Percentiles rank a stretch among this genome's conserved stretches.
These are phyloP conservation scores for Brachionus koreanus DNA, from an alignment of 1,140 invertebrate genomes.

Conservation along the genomic window DNA sequence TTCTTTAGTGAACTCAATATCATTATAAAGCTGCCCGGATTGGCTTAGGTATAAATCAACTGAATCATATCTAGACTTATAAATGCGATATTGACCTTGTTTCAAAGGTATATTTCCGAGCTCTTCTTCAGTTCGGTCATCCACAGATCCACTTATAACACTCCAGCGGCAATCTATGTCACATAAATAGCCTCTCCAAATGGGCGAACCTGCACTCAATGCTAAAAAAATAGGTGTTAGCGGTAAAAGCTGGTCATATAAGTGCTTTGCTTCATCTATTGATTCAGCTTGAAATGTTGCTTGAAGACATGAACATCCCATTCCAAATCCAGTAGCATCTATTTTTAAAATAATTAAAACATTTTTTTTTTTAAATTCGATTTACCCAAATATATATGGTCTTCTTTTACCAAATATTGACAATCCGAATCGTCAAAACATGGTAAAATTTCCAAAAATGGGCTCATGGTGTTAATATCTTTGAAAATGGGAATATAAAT, in stretches of 20 bases:
- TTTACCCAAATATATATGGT: conserved; percentile 52
- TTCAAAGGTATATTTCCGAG: conserved; percentile 68
- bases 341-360: conserved; percentile 55
- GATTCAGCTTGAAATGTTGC: conserved; percentile 84
- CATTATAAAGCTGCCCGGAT: conserved; percentile 81
- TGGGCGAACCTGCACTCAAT: conserved; percentile 87
- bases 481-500: conserved; percentile 93
- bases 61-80: conserved; percentile 94
- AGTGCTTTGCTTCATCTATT: conserved; percentile 83
- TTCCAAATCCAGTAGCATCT: conserved; percentile 99
- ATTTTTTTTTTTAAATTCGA: not conserved
- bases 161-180: conserved; percentile 96
- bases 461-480: conserved; percentile 74
- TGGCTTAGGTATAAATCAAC: conserved; percentile 92
- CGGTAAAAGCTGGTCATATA: conserved; percentile 95
- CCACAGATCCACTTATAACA: conserved; percentile 87
- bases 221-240: conserved; percentile 96
- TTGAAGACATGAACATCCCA: conserved; percentile 97
- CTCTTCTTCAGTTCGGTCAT: conserved; percentile 90
- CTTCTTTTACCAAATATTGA: conserved; percentile 47
- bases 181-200: conserved; percentile 84
- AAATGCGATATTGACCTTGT: conserved; percentile 76
- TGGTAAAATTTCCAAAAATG: conserved; percentile 62
- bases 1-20: conserved; percentile 82
- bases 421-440: conserved; percentile 48